Evolutionary conservation across 2,888 invertebrate species (phyloP), one percentile per base, ranked within the genome.

Genomic region (Deilephila porcellus): DNA sequence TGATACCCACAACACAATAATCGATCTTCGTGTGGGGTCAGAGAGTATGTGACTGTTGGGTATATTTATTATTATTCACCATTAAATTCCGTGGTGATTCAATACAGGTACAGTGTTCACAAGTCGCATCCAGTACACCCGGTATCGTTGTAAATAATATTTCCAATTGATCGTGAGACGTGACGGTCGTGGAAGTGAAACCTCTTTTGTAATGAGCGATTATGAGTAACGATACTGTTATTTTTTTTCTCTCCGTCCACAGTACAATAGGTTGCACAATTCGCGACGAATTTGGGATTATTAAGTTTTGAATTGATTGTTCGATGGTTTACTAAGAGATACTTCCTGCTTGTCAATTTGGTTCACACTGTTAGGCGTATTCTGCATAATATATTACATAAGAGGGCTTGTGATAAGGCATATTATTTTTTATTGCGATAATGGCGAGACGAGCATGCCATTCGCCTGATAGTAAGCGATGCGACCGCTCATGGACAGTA

Each of bases 131-230:
- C 71, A 86, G 84, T 76, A 70, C n/a, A n/a, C n/a, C 72, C 32
- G 83, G 82, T 74, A 37, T 86, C 86, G 64, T 70, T 73, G 84
- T 76, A 76, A 80, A 89, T 88, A 89, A 88, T 88, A 91, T 89
- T 90, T 88, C 84, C 85, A 89, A 90, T 90, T 88, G 89, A 88
- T 91, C 91, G 91, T 89, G 90, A 90, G 89, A 92, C 93, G 92
- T 93, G 92, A 91, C 91, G 90, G 83, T 88, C 90, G 89, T 89
- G 91, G 88, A 89, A 91, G 90, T 89, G 92, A 92, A 92, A 93
- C 88, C 84, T 88, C 90, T 91, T 90, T 93, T 91, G 90, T 89
- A 91, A 91, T 87, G 85, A 88, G 80, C 85, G 88, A 87, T 90
- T 89, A 88, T 90, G 85, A 86, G 83, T 81, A 83, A 82, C 87